Base-by-base conservation (phyloP, 2,797 vertebrate species). In the Silurus aristotelis region DNA sequence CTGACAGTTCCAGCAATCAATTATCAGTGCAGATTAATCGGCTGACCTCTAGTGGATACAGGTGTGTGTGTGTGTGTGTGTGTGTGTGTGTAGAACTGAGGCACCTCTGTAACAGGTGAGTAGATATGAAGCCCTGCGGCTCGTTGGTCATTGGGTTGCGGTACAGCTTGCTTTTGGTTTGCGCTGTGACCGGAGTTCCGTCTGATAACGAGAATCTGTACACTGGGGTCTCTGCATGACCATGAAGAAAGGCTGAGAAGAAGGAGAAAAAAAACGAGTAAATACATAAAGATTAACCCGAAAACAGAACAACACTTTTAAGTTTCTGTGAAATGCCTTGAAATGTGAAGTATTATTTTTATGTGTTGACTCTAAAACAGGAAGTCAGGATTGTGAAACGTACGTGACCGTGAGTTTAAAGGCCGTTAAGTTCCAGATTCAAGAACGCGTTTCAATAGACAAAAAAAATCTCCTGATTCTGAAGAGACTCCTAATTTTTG, bases 121-220 rank as follows among this genome's bases (percentile, higher is more conserved):
- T 99, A 15, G 98, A 99, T 46, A 98, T 94, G 92, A 97, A 99
- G 82, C 96, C 96, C 80, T 97, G 96, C 0, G 96, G 96, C 77
- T 99, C 98, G 67, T 96, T 99, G 87, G 95, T 97, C 82, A 95
- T 96, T 25, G 96, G 96, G 88, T 97, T 97, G 89, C 96, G 96
- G 76, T 97, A 98, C 19, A 99, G 94, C 87, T 98, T 98, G 77
- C 96, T 99, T 89, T 97, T 97, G 0, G 98, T 99, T 90, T 98
- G 97, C 6, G 98, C 98, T 0, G 96, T 97, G 90, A 99, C 98
- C 85, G 97, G 95, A 6, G 98, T 99, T 83, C 98, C 98, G 85
- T 99, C 98, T 3, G 98, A 96, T 87, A 99, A 93, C 0, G 97
- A 98, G 90, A 99, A 99, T 31, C 97, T 95, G 90, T 99, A 99